A percentile compares a stretch with the other conserved stretches of the same genome.
Conservation (phyloP, 2,888 invertebrate genomes). For the Gonocerus acuteangulatus region DNA sequence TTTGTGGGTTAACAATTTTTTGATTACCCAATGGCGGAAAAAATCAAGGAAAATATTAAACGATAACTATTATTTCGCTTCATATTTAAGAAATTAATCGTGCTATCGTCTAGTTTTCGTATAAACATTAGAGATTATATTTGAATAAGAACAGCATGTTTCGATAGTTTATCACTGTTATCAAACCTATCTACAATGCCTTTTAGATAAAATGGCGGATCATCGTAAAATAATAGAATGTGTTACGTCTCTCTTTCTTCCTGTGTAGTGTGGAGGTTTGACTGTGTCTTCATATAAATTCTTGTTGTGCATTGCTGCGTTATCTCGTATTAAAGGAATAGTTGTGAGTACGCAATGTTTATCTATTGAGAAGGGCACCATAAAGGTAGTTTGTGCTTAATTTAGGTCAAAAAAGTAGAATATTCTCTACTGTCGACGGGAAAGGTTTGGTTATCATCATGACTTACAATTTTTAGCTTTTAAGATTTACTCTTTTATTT, state of each 20-base stretch:
- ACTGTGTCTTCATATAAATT: background rate
- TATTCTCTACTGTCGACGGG: background rate
- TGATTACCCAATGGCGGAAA: no score
- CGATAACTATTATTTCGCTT: no score
- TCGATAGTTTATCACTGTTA: constrained; percentile 19
- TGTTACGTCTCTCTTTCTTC: constrained; percentile 24
- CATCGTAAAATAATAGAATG: constrained; percentile 13
- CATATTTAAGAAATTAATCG: no score
- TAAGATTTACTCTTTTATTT: no score
- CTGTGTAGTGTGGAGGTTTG: constrained; percentile 27
- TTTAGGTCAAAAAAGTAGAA: background rate
- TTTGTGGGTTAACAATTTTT: no score
- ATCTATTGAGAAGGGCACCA: no score
- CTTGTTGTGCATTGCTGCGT: background rate
- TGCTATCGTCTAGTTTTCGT: no score
- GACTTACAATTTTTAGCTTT: constrained; percentile 15
- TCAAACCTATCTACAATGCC: constrained; percentile 10
- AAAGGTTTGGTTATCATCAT: constrained; percentile 14
- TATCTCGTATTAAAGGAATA: no score
- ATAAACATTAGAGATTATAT: background rate
- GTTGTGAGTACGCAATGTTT: no score
- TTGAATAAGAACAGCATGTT: background rate
- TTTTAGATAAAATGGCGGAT: constrained; percentile 18
- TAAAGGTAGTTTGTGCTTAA: no score
- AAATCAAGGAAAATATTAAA: no score